These are phyloP conservation scores for Drosophila fulvimacula DNA, from an alignment of 2,888 invertebrate species.

Conservation along the genomic window DNA sequence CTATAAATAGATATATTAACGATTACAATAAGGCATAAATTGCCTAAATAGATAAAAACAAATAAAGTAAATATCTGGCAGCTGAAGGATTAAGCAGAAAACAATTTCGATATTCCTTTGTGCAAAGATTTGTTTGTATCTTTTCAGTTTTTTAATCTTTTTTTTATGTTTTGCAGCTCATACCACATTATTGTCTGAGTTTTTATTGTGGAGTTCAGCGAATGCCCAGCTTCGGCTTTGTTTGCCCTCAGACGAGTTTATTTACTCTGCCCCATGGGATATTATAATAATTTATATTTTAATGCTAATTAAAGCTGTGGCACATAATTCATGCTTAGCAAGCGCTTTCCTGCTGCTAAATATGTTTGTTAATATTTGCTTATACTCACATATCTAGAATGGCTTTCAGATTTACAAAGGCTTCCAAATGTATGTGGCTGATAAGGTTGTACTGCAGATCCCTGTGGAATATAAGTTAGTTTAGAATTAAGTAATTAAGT, in stretches of 20 bases:
- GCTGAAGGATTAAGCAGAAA: neutral
- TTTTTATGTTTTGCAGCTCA: neutral
- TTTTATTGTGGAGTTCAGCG: conserved; percentile 4
- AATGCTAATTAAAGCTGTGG: conserved; percentile 53
- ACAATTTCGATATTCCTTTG: neutral
- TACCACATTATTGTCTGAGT: neutral
- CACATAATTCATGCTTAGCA: conserved; percentile 49
- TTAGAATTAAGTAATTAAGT: neutral
- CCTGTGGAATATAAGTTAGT: conserved; percentile 52
- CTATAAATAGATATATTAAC: conserved; percentile 17
- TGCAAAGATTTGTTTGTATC: conserved; percentile 1
- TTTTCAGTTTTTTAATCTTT: conserved; percentile 32
- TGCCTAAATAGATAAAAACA: conserved; percentile 1
- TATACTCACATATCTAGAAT: conserved; percentile 86
- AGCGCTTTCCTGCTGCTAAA: conserved; percentile 26
- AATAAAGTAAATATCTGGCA: neutral
- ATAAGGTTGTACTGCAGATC: conserved; percentile 85
- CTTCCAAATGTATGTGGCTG: conserved; percentile 83
- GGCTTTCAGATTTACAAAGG: conserved; percentile 84
- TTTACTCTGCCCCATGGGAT: conserved; percentile 28
- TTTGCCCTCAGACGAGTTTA: conserved; percentile 33
- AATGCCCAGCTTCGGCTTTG: conserved; percentile 27
- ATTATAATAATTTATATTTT: conserved; percentile 29
- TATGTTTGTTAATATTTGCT: conserved; percentile 16
- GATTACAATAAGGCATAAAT: conserved; percentile 11